Evolutionary conservation across 2,113 vertebrate species (phyloP), one percentile per base, ranked within the genome.

Genomic region (Zosterops pallidus): DNA sequence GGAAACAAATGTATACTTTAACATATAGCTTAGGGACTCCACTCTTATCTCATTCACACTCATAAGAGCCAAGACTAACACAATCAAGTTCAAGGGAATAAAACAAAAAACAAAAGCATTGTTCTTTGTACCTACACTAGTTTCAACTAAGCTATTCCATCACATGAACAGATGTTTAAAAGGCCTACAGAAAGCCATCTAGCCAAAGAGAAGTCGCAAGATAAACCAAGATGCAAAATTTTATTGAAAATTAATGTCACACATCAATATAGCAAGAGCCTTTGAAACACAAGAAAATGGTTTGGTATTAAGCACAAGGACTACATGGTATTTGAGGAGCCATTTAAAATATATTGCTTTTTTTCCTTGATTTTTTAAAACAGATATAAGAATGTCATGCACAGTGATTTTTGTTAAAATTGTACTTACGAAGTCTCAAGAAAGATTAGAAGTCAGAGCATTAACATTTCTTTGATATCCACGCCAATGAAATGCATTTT

Each of bases 181-280:
- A 65, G 29, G 37, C 62, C 37, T 75, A 76, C 33, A 53, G 76
- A 96, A 84, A 97, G 76, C 44, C 60, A 96, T 83, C 90, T 74
- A 96, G 91, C 85, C 95, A 97, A 96, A 95, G 35, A 96, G 90
- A 96, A 92, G 93, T 96, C 79, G 13, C 89, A 91, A 97, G 83
- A 96, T 97, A 98, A 98, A 97, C 92, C 94, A 98, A 97, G 97
- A 98, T 97, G 97, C 92, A 98, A 98, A 98, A 98, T 97, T 98
- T 98, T 98, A 98, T 98, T 98, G 97, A 97, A 98, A 97, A 97
- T 97, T 95, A 92, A 97, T 57, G 91, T 97, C 97, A 98, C 97
- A 98, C 97, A 95, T 97, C 86, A 95, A 94, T 83, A 97, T 89
- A 97, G 94, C 92, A 96, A 97, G 90, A 97, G 96, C 95, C 86